These are phyloP conservation scores for Leptothorax acervorum DNA, from an alignment of 2,888 invertebrate genomes.

Conservation along the genomic window DNA sequence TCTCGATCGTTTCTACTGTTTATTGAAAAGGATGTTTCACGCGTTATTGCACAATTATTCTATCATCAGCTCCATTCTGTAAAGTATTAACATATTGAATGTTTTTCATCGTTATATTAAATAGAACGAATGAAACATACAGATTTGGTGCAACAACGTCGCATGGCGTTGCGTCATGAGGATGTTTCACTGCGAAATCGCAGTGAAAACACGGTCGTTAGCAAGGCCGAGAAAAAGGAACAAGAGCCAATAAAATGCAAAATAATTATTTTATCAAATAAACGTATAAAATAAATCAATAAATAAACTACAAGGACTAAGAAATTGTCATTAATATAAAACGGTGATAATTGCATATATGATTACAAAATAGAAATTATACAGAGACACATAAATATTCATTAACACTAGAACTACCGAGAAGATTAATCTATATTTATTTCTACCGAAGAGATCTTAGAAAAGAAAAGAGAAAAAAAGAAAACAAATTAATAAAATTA, in stretches of 20 bases:
- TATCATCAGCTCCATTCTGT: neutral
- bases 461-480: no score
- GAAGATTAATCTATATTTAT: no score
- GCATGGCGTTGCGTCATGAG: conserved; percentile 11
- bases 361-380: neutral
- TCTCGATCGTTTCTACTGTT: neutral
- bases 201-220: conserved; percentile 29
- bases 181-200: conserved; percentile 36
- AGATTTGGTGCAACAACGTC: conserved; percentile 9
- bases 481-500: no score
- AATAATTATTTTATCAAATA: neutral
- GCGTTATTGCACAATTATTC: neutral
- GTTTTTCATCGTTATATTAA: neutral
- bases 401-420: neutral
- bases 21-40: neutral
- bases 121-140: neutral
- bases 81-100: neutral
- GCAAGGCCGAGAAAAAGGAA: neutral
- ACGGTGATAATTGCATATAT: neutral
- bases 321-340: neutral
- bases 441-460: no score
- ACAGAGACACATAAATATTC: neutral
- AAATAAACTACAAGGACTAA: neutral
- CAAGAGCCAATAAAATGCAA: conserved; percentile 11
- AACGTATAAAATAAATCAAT: neutral